phyloP scores from a whole-genome alignment of 2,113 vertebrate species.

The Ia io region DNA sequence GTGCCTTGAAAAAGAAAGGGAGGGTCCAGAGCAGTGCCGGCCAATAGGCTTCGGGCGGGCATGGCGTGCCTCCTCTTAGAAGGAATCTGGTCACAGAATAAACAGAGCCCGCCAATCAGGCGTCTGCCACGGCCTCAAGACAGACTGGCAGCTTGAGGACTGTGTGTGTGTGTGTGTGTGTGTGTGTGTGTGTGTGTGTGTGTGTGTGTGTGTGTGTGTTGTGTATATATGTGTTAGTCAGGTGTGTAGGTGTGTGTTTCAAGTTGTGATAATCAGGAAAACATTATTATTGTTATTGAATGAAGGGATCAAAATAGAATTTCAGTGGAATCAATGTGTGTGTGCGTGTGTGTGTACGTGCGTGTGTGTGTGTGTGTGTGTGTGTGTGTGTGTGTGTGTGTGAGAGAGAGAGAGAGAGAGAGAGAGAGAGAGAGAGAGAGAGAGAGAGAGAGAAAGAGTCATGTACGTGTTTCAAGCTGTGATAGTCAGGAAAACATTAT shows the following conservation, averaged over 20 bases:
- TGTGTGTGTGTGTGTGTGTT: not conserved
- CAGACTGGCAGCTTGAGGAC: not conserved
- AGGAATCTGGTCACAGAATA: slow-evolving; percentile 69
- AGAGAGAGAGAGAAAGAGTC: too few species aligned
- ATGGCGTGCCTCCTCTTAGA: slow-evolving; percentile 66
- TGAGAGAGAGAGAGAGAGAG: too few species aligned
- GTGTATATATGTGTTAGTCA: not conserved
- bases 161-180: not conserved
- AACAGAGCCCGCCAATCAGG: slow-evolving; percentile 61
- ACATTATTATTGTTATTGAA: slow-evolving; percentile 43
- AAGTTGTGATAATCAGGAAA: slow-evolving; percentile 19
- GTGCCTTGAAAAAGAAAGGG: slow-evolving; percentile 55
- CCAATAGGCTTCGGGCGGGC: slow-evolving; percentile 72
- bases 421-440: too few species aligned
- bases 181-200: not conserved
- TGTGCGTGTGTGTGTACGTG: too few species aligned
- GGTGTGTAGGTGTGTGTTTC: not conserved
- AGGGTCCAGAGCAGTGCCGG: slow-evolving; percentile 37
- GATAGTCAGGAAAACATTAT: slow-evolving; percentile 36
- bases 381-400: too few species aligned
- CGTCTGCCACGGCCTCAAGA: slow-evolving; percentile 23
- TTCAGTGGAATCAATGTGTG: not conserved
- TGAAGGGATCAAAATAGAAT: slow-evolving; percentile 29
- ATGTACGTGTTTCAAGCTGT: not conserved
- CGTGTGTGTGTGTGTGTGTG: too few species aligned